Evolutionary conservation across 2,797 vertebrate species (phyloP).

Genomic region (Anolis apletophallus): DNA sequence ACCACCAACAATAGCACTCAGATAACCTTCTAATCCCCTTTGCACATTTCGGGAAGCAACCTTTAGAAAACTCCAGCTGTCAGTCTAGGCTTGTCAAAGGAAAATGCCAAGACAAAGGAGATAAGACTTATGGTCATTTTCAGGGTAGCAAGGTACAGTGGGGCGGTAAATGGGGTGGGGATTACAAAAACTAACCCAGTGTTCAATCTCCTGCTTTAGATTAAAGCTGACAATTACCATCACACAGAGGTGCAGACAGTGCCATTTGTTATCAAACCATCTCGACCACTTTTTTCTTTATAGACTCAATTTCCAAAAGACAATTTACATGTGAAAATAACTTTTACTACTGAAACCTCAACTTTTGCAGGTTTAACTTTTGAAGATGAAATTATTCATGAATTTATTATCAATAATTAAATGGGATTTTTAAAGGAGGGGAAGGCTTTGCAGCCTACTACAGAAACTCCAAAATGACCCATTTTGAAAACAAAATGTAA

Average conservation of each 20-base stretch:
- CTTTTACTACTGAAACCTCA: too few relatives aligned
- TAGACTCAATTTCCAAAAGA: neutral
- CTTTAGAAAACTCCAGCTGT: conserved; percentile 7
- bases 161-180: neutral
- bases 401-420: too few relatives aligned
- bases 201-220: neutral
- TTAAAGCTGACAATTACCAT: neutral
- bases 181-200: neutral
- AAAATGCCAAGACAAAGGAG: neutral
- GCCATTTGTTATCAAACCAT: neutral
- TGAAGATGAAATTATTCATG: too few relatives aligned
- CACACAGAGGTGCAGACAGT: neutral
- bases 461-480: too few relatives aligned
- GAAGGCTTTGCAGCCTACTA: too few relatives aligned
- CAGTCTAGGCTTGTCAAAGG: neutral
- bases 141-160: too few relatives aligned
- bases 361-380: too few relatives aligned
- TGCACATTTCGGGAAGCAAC: neutral
- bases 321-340: neutral
- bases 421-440: too few relatives aligned
- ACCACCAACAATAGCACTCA: neutral
- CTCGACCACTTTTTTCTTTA: neutral
- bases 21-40: conserved; percentile 30
- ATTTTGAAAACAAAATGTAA: too few relatives aligned
- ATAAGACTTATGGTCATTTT: neutral